phyloP scores from a whole-genome alignment of 2,113 vertebrate species.

The Trichechus manatus region DNA sequence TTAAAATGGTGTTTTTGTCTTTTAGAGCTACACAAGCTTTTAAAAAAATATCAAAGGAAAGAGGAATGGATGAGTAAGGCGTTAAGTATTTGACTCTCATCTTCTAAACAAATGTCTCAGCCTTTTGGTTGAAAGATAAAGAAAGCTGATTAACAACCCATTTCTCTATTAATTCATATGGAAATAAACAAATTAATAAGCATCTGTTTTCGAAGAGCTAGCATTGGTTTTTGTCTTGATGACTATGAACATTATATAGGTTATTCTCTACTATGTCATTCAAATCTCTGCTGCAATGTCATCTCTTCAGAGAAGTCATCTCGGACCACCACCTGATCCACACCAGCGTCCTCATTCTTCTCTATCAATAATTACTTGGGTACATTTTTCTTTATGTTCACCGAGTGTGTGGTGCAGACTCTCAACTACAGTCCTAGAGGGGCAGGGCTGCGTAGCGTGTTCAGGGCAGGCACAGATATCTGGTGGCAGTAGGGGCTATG shows the following conservation, averaged over 20 bases:
- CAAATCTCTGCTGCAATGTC: background rate
- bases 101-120: constrained; percentile 34
- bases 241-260: background rate
- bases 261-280: background rate
- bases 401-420: too few species aligned
- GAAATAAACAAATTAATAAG: constrained; percentile 21
- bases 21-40: constrained; percentile 39
- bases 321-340: background rate
- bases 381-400: background rate
- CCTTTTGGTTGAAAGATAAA: constrained; percentile 64
- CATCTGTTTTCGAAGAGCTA: background rate
- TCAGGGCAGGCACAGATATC: too few species aligned
- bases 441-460: too few species aligned
- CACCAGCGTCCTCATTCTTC: background rate
- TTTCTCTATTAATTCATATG: constrained; percentile 59
- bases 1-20: background rate
- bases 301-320: constrained; percentile 1
- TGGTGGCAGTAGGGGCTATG: too few species aligned
- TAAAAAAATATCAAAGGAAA: constrained; percentile 55
- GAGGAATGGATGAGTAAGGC: background rate
- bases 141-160: background rate
- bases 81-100: background rate
- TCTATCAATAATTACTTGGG: background rate
- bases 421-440: too few species aligned
- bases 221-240: constrained; percentile 50